Percentiles rank a stretch among this genome's conserved stretches.
phyloP scores from a whole-genome alignment of 1,140 invertebrate species.

The Xylocopa sonorina region DNA sequence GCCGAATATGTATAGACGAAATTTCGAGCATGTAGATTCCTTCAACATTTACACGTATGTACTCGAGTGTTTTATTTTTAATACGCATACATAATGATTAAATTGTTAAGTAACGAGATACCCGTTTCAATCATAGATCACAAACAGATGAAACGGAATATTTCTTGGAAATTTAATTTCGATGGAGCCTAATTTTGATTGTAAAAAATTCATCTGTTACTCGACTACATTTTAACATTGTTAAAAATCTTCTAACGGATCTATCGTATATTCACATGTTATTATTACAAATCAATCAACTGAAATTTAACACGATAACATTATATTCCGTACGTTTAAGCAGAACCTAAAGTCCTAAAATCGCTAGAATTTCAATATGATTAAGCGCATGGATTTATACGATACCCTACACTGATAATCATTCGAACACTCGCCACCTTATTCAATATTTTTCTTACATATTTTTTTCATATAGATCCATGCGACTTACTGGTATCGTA shows the following conservation, averaged over 20 bases:
- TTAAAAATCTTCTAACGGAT: not conserved
- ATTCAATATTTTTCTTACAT: slow-evolving; percentile 21
- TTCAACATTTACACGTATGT: not conserved
- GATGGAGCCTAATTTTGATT: no score
- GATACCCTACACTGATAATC: not conserved
- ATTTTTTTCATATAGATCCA: not conserved
- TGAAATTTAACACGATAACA: no score
- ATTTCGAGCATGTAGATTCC: not conserved
- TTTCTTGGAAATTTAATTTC: no score
- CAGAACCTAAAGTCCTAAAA: slow-evolving; percentile 1
- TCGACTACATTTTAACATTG: no score
- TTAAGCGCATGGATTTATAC: not conserved
- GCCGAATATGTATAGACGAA: not conserved
- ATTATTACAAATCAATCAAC: not conserved
- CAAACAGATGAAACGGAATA: not conserved
- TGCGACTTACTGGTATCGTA: slow-evolving; percentile 28
- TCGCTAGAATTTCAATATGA: not conserved
- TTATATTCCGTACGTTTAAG: not conserved
- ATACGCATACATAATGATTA: not conserved
- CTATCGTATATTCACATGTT: no score
- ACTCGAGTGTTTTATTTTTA: not conserved
- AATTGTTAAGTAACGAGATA: not conserved
- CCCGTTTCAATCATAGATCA: not conserved
- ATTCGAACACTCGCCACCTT: slow-evolving; percentile 22
- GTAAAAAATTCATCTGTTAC: no score